Conservation (phyloP, 2,113 vertebrate genomes). For the Pampusana beccarii region DNA sequence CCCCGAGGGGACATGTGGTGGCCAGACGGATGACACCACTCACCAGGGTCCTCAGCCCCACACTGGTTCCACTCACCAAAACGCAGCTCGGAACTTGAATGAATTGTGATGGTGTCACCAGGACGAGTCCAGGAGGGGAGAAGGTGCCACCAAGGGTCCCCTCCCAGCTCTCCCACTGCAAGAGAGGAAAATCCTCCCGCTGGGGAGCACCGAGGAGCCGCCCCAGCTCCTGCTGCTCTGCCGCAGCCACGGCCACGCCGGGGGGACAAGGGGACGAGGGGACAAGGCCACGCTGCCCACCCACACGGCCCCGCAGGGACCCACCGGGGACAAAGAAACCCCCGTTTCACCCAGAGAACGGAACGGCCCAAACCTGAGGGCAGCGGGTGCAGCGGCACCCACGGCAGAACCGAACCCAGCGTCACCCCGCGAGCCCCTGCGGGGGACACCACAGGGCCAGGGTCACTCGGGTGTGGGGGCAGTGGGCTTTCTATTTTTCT, state of each 20-base stretch:
- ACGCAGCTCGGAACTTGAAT: neutral
- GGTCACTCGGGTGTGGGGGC: neutral
- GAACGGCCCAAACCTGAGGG: neutral
- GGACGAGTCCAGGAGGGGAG: neutral
- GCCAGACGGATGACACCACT: accelerated
- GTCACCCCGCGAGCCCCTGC: too few relatives aligned
- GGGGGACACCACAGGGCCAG: too few relatives aligned
- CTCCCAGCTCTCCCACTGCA: neutral
- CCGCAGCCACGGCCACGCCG: neutral
- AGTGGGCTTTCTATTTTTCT: neutral
- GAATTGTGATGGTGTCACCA: neutral
- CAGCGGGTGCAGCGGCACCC: neutral
- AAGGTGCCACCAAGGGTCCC: neutral
- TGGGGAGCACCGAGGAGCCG: too few relatives aligned
- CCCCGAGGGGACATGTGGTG: accelerated
- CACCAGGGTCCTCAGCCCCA: neutral
- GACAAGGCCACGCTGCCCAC: neutral
- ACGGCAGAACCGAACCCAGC: accelerated
- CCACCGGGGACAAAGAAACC: neutral
- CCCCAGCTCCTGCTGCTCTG: neutral
- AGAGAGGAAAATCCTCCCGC: neutral
- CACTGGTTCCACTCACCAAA: accelerated
- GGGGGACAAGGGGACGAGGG: neutral
- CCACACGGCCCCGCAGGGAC: neutral
- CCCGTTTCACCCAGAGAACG: accelerated